Base-by-base conservation (phyloP, 2,888 invertebrate genomes). In the Synanthedon myopaeformis region DNA sequence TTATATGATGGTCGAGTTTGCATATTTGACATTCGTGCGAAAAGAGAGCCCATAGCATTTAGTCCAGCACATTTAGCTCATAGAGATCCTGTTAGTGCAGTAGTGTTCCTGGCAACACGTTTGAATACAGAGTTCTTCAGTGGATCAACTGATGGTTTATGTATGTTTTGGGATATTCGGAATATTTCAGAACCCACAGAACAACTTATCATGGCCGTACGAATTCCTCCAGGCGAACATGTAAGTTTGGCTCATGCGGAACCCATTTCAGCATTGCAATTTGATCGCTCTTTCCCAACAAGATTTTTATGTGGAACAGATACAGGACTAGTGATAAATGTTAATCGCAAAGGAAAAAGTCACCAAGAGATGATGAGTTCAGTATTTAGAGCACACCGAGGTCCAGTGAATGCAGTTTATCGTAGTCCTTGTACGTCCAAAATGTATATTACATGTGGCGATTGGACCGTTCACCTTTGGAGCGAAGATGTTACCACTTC, bases 21-120 rank as follows among this genome's bases (percentile, higher is more conserved):
- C 57, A 58, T 78, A 51, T 96, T 95, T 92, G 96, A 96, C 69
- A 89, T 91, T 4, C 88, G 97, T 13, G 91, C 91, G 63, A 92
- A 93, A 41, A 89, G 90, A 51, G 90, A 91, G 68, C 93, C 95
- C 0, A 90, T 93, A 2, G 92, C 91, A 63, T 81, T 90, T 57
- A 92, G 93, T 61, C 89, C 76, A 0, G 57, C 58, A 41, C 70
- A 79, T 60, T 55, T 70, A 45, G 71, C 79, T 13, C 79, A 82
- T 50, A 65, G 76, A 49, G 89, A 90, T 66, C 89, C 90, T 4
- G 89, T 90, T 10, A 86, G 86, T 57, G 81, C 88, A 50, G 72
- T 90, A 1, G 63, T 89, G 42, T 91, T 89, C 84, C 75, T 90
- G 42, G 78, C 84, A 57, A 89, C 90, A 35, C 90, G 91, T 61